Evolutionary conservation across 2,888 invertebrate genomes (phyloP).

Genomic region (Julus scanicus): DNA sequence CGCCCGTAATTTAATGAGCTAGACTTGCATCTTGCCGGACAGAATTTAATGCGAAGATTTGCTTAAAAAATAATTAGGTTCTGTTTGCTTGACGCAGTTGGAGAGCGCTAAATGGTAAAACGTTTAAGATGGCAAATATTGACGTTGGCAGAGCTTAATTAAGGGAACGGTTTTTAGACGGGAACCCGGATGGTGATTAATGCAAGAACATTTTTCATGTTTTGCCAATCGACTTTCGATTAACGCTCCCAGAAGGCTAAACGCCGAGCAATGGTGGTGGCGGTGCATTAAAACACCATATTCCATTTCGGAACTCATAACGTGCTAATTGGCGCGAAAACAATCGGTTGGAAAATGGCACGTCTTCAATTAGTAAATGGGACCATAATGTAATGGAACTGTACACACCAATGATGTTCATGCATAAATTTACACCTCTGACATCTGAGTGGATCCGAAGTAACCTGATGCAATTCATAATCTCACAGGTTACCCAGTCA

Average conservation of each 20-base stretch:
- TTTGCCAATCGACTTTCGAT: neutral
- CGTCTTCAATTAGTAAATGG: neutral
- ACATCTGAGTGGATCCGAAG: neutral
- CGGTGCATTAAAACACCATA: neutral
- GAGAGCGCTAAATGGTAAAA: neutral
- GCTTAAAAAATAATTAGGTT: too few species aligned
- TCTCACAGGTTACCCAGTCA: too few species aligned
- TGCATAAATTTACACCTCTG: neutral
- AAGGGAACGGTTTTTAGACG: too few species aligned
- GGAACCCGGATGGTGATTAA: too few species aligned
- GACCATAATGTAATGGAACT: too few species aligned
- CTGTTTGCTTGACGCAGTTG: neutral
- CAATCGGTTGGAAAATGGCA: neutral
- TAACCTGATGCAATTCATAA: too few species aligned
- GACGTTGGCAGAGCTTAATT: too few species aligned
- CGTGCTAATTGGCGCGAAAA: neutral
- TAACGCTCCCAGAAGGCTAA: neutral
- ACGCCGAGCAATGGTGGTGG: too few species aligned
- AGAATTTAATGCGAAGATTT: neutral
- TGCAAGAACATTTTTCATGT: conserved; percentile 48
- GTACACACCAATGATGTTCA: too few species aligned
- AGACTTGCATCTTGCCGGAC: too few species aligned
- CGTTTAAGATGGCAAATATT: too few species aligned
- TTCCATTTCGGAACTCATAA: neutral
- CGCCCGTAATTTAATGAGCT: too few species aligned